A percentile compares a stretch with the other conserved stretches of the same genome.
phyloP scores from a whole-genome alignment of 2,888 invertebrate genomes.

The Griposia aprilina region DNA sequence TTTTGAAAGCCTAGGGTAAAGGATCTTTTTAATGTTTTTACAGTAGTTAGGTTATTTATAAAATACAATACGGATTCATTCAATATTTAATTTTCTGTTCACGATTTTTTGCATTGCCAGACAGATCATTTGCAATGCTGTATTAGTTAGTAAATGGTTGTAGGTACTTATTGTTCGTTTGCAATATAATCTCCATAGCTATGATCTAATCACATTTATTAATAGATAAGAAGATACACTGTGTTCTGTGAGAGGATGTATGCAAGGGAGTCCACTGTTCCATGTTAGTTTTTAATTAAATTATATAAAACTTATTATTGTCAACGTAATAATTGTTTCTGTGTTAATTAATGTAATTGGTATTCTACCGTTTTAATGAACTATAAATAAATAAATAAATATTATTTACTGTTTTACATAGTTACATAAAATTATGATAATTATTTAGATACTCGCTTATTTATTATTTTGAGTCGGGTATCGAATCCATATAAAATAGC shows the following conservation, averaged over 20 bases:
- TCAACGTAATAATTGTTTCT: too few species aligned
- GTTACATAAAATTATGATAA: background rate
- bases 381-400: too few species aligned
- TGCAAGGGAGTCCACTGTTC: too few species aligned
- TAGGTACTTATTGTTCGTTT: background rate
- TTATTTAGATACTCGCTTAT: background rate
- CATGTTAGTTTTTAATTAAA: too few species aligned
- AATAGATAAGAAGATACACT: background rate
- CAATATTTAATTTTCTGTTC: conserved; percentile 17
- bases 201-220: conserved; percentile 4
- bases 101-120: conserved; percentile 39
- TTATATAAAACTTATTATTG: too few species aligned
- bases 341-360: too few species aligned
- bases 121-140: conserved; percentile 13
- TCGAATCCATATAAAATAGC: background rate
- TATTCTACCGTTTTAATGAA: too few species aligned
- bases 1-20: too few species aligned
- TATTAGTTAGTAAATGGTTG: conserved; percentile 5
- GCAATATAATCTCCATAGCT: background rate
- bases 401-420: too few species aligned
- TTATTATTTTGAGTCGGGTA: background rate
- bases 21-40: too few species aligned
- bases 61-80: conserved; percentile 3
- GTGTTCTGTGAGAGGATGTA: background rate
- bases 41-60: background rate